Evolutionary conservation across 2,888 invertebrate genomes (phyloP).

Genomic region (Caenorhabditis becei): DNA sequence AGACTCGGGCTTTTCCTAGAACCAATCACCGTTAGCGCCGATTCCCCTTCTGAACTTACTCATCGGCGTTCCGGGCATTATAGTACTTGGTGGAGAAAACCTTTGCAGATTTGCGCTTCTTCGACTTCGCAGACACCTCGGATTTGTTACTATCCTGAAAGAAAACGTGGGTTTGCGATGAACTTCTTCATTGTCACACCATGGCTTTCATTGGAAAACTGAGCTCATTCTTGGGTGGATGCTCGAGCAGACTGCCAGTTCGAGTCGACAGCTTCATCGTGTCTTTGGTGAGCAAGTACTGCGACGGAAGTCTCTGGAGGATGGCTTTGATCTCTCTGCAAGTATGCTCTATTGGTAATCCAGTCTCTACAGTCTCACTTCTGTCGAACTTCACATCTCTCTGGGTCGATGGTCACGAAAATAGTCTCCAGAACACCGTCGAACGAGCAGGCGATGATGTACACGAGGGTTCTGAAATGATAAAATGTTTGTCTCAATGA

Average conservation of each 20-base stretch:
- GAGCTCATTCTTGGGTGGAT: conserved; percentile 42
- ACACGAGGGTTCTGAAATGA: conserved; percentile 45
- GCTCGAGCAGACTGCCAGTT: conserved; percentile 31
- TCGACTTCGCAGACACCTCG: conserved; percentile 10
- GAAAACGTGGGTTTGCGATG: not conserved
- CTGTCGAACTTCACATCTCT: conserved; percentile 40
- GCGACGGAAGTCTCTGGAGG: conserved; percentile 43
- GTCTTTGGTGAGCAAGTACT: conserved; percentile 32
- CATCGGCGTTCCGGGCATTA: conserved; percentile 19
- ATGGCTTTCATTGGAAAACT: conserved; percentile 25
- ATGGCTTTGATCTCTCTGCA: conserved; percentile 40
- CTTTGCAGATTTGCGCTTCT: conserved; percentile 23
- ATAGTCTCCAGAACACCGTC: conserved; percentile 42
- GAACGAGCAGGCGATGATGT: conserved; percentile 42
- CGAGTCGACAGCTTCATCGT: conserved; percentile 25
- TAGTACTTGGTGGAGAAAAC: conserved; percentile 30
- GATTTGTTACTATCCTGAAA: conserved; percentile 1
- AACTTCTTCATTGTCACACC: not conserved
- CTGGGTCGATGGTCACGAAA: conserved; percentile 24
- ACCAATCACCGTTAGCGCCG: not conserved
- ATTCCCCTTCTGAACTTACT: not conserved
- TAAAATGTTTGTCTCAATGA: not conserved
- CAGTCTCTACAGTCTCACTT: conserved; percentile 1
- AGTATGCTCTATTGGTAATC: not conserved
- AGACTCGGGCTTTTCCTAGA: conserved; percentile 1